Evolutionary conservation across 1,140 invertebrate species (phyloP).

Genomic region (Caenorhabditis latens): DNA sequence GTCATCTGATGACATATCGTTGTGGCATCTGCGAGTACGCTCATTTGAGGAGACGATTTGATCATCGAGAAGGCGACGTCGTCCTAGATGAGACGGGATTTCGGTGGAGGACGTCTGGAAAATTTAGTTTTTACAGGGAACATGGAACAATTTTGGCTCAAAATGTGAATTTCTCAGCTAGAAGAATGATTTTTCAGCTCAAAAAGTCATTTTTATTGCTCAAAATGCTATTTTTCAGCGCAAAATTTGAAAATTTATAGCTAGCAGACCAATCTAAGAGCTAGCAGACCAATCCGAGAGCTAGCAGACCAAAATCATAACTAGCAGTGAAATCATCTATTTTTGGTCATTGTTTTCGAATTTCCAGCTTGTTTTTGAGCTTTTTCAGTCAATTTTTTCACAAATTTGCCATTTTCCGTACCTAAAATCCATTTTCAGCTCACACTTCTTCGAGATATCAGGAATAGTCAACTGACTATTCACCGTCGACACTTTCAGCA

Average conservation of each 20-base stretch:
- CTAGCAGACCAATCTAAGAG: no score
- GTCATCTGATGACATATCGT: slow-evolving; percentile 11
- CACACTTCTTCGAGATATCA: slow-evolving; percentile 12
- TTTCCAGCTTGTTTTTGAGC: background rate
- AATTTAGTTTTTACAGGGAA: no score
- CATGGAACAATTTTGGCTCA: no score
- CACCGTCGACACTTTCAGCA: background rate
- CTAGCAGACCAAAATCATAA: no score
- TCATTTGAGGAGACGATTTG: background rate
- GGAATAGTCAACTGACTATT: background rate
- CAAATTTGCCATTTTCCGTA: background rate
- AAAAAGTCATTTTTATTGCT: no score
- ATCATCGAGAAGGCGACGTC: background rate
- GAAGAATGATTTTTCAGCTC: no score
- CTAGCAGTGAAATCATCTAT: no score
- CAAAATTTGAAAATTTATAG: no score
- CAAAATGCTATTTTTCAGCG: no score
- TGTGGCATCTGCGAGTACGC: background rate
- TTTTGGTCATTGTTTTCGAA: no score
- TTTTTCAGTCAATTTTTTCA: background rate
- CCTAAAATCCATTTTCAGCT: background rate
- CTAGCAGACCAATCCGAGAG: no score
- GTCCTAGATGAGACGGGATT: background rate
- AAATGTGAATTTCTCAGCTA: no score
- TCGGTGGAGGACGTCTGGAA: background rate